Conservation (phyloP, 2,113 vertebrate species). For the Gnathonemus longibarbis region DNA sequence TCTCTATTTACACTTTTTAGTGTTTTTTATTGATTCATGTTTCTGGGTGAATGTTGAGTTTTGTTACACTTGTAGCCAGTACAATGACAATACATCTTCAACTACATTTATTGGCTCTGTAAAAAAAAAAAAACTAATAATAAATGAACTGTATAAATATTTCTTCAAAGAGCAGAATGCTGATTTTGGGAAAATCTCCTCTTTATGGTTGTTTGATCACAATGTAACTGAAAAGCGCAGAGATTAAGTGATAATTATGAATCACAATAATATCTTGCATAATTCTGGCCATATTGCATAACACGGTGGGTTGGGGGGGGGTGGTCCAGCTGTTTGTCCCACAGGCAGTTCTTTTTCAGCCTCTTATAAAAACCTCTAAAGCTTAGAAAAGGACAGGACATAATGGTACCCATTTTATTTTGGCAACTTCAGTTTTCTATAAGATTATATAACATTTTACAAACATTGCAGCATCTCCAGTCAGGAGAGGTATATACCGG, state of each 20-base stretch:
- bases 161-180: slow-evolving; percentile 17
- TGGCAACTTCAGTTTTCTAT: neutral
- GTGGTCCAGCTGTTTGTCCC: neutral
- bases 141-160: neutral
- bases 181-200: neutral
- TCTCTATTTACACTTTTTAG: neutral
- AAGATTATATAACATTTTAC: neutral
- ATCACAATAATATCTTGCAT: slow-evolving; percentile 13
- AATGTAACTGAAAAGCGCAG: slow-evolving; percentile 3
- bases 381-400: neutral
- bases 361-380: neutral
- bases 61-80: neutral
- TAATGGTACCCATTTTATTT: neutral
- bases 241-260: slow-evolving; percentile 23
- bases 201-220: slow-evolving; percentile 18
- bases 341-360: neutral
- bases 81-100: neutral
- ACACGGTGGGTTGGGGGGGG: neutral
- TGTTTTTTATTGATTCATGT: neutral
- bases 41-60: neutral
- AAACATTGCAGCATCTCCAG: neutral
- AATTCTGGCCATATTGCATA: slow-evolving; percentile 30
- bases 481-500: neutral
- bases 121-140: neutral
- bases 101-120: neutral